Evolutionary conservation across 2,888 invertebrate species (phyloP).

Genomic region (Petrolisthes manimaculis): DNA sequence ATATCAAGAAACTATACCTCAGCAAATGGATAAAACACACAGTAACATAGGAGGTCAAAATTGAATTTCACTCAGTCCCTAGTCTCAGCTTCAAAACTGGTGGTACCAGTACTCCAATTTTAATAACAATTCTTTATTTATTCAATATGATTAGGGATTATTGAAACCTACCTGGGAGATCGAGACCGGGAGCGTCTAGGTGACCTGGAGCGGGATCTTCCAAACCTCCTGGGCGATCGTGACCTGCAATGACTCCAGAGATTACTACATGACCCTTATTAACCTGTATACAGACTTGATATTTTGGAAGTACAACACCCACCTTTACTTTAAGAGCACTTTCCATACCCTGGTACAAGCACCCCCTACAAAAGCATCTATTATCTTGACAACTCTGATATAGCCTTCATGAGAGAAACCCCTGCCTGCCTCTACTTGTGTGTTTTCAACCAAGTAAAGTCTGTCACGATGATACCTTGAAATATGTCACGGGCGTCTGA

Average conservation of each 20-base stretch:
- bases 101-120: not conserved
- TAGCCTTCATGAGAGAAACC: too few relatives aligned
- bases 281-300: not conserved
- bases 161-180: conserved; percentile 58
- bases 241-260: conserved; percentile 39
- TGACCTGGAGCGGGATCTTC: conserved; percentile 54
- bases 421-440: too few relatives aligned
- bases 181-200: conserved; percentile 52
- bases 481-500: not conserved
- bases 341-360: conserved; percentile 41
- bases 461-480: too few relatives aligned
- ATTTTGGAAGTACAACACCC: conserved; percentile 1
- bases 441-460: too few relatives aligned
- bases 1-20: too few relatives aligned
- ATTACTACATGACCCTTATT: not conserved
- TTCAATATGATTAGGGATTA: conserved; percentile 36
- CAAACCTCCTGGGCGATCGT: conserved; percentile 46
- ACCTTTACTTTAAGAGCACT: conserved; percentile 36
- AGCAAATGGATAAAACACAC: too few relatives aligned
- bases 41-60: too few relatives aligned
- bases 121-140: not conserved
- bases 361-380: too few relatives aligned
- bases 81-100: not conserved
- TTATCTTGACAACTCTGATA: too few relatives aligned
- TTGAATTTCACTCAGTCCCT: too few relatives aligned